phyloP scores from a whole-genome alignment of 1,140 invertebrate species.

The Atta texana region DNA sequence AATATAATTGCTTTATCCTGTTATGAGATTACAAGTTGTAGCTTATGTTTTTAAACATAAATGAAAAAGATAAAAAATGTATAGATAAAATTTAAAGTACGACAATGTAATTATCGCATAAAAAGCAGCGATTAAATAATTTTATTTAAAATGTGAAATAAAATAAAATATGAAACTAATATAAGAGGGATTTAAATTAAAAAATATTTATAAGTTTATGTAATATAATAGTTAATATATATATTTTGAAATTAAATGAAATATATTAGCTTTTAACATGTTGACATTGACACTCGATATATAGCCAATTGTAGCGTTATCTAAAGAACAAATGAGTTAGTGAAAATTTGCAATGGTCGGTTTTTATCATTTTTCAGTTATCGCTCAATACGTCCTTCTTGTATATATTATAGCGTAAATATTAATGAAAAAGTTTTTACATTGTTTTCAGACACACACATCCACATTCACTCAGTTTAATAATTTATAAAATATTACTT shows the following conservation, averaged over 20 bases:
- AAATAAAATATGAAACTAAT: not conserved
- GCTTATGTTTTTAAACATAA: not conserved
- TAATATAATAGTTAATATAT: not conserved
- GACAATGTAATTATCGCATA: not conserved
- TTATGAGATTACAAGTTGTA: not conserved
- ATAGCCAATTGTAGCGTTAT: not conserved
- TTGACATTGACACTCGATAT: not conserved
- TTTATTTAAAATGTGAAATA: slow-evolving; percentile 1
- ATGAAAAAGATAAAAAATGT: not conserved
- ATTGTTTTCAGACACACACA: not conserved
- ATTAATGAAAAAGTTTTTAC: not conserved
- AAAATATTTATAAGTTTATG: not conserved
- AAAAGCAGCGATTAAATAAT: not conserved
- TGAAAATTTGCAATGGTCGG: not conserved
- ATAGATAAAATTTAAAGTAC: not conserved
- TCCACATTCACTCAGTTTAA: too few relatives aligned
- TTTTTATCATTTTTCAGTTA: slow-evolving; percentile 1
- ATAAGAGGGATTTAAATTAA: not conserved
- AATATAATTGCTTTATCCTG: not conserved
- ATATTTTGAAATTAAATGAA: not conserved
- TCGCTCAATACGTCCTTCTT: not conserved
- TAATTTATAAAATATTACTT: too few relatives aligned
- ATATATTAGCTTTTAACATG: not conserved
- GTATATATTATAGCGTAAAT: too few relatives aligned
- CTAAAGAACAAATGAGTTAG: not conserved